Conservation (phyloP, 2,113 vertebrate species). For the Panurus biarmicus region DNA sequence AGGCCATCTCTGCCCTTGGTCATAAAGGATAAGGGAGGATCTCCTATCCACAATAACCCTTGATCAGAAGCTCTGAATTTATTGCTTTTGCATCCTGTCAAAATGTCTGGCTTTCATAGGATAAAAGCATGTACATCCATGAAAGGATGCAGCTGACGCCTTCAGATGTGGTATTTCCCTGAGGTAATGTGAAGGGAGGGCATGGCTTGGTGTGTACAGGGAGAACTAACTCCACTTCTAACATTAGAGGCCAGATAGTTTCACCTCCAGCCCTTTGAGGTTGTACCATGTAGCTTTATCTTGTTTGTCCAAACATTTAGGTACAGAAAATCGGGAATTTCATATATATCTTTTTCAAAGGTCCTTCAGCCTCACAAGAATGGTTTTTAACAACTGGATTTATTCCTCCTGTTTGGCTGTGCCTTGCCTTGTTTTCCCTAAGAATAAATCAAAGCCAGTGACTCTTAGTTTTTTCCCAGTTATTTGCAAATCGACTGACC, state of each 20-base stretch:
- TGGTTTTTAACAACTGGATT: background rate
- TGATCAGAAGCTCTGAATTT: background rate
- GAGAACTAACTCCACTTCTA: background rate
- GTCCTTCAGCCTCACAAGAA: background rate
- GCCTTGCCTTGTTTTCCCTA: background rate
- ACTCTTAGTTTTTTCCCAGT: background rate
- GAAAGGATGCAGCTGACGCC: background rate
- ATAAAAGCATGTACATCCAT: background rate
- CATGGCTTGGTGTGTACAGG: background rate
- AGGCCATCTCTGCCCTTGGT: background rate
- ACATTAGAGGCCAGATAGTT: background rate
- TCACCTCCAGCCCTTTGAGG: background rate
- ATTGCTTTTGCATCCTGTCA: background rate
- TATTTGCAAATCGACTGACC: background rate
- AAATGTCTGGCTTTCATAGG: background rate
- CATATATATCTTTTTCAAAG: background rate
- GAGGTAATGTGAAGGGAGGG: background rate
- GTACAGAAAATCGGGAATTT: background rate
- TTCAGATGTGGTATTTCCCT: background rate
- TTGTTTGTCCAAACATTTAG: background rate
- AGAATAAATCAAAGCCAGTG: background rate
- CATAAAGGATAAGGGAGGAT: background rate
- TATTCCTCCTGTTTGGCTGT: background rate
- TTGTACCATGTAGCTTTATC: background rate
- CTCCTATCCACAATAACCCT: background rate